Conservation (phyloP, 2,888 invertebrate species). For the Agrypnus murinus region DNA sequence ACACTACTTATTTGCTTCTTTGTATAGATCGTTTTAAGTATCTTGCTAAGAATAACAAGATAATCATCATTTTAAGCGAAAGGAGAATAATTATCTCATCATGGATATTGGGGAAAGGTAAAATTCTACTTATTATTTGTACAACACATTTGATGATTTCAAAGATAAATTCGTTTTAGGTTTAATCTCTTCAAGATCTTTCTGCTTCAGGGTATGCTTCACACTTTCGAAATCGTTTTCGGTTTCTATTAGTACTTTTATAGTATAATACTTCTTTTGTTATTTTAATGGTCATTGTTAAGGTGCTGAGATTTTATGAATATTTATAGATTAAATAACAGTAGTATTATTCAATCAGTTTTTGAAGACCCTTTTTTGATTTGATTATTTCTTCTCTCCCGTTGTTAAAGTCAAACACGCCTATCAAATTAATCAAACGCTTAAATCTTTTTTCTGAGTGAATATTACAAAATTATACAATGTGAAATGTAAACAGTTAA, state of each 20-base stretch:
- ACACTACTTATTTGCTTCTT: background rate
- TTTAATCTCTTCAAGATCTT: slow-evolving; percentile 19
- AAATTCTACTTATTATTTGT: background rate
- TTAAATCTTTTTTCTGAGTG: too few relatives aligned
- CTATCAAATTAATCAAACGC: too few relatives aligned
- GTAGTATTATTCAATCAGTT: too few relatives aligned
- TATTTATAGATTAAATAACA: too few relatives aligned
- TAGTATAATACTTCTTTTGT: too few relatives aligned
- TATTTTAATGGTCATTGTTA: too few relatives aligned
- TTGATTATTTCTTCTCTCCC: too few relatives aligned
- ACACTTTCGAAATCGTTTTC: slow-evolving; percentile 18
- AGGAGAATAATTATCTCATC: background rate
- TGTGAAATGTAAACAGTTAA: too few relatives aligned
- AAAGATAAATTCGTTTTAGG: background rate
- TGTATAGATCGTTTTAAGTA: background rate
- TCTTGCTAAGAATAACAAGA: slow-evolving; percentile 11
- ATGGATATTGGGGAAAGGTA: slow-evolving; percentile 11
- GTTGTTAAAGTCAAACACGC: too few relatives aligned
- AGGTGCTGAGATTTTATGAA: too few relatives aligned
- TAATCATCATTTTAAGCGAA: slow-evolving; percentile 3
- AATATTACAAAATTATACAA: too few relatives aligned
- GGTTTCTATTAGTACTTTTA: background rate
- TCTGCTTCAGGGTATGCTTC: slow-evolving; percentile 19
- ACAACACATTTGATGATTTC: background rate
- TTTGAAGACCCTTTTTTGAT: too few relatives aligned